These are phyloP conservation scores for Ips typographus DNA, from an alignment of 1,140 invertebrate species.

Conservation along the genomic window DNA sequence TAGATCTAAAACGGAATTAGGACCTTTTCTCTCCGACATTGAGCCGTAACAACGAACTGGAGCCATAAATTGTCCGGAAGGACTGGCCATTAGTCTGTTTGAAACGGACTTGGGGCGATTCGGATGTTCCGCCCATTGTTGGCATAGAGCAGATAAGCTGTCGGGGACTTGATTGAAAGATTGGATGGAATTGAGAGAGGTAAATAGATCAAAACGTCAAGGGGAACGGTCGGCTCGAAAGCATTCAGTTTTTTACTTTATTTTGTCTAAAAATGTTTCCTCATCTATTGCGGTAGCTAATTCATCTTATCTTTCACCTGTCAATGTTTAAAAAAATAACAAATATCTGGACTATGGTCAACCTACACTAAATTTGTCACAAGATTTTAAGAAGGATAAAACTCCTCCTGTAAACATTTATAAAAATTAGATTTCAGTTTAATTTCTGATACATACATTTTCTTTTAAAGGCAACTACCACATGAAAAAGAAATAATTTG, in stretches of 20 bases:
- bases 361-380: too few species aligned
- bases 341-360: too few species aligned
- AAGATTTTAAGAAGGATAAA: too few species aligned
- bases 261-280: too few species aligned
- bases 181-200: slow-evolving; percentile 33
- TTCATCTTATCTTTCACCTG: too few species aligned
- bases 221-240: background rate
- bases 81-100: slow-evolving; percentile 49
- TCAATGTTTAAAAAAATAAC: too few species aligned
- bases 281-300: too few species aligned
- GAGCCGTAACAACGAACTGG: slow-evolving; percentile 36
- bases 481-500: too few species aligned
- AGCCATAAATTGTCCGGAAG: slow-evolving; percentile 47
- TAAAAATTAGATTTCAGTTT: too few species aligned
- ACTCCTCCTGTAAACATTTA: too few species aligned
- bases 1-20: slow-evolving; percentile 24
- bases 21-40: slow-evolving; percentile 43
- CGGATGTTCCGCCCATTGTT: slow-evolving; percentile 32
- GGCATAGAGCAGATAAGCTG: slow-evolving; percentile 26
- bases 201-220: slow-evolving; percentile 35
- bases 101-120: slow-evolving; percentile 40
- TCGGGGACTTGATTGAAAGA: slow-evolving; percentile 32
- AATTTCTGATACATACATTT: too few species aligned
- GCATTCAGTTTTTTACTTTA: background rate
- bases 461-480: too few species aligned